Base-by-base conservation (phyloP, 2,888 invertebrate species). In the Ormia ochracea region DNA sequence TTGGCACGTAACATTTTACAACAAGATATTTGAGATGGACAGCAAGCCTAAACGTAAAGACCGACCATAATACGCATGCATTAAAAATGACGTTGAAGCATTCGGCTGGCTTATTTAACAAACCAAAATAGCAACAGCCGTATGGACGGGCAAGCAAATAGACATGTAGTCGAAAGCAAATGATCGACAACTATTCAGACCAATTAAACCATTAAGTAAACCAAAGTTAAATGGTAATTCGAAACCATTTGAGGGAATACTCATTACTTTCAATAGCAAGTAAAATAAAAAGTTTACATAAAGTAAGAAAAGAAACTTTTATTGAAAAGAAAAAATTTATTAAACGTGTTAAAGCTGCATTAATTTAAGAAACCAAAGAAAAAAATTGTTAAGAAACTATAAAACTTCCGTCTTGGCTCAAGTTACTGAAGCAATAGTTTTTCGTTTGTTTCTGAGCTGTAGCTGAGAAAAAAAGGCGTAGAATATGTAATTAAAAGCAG, bases 361-460 rank as follows among this genome's bases (percentile, higher is more conserved):
- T 38, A 48, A 77, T 26, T 38, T n/a, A 61, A 66, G 43, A 41
- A 72, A 72, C 56, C 23, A 48, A 69, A 81, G 33, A 38, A 61
- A 45, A 63, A 72, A 45, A 68, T 23, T 23, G 52, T 21, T 14
- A 61, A 48, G 50, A 69, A 69, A 56, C 58, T 59, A 38, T 66
- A 78, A 75, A 69, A 78, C 82, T 82, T 82, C 82, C 82, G 77
- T 78, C 78, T 80, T 54, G 80, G 31, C 54, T 80, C 28, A 43
- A 61, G 69, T 80, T 78, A 80, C 82, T 68, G 26, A 48, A 56
- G 23, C 45, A 38, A 19, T 45, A n/a, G n/a, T 61, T 33, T 21
- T 63, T 52, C 54, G 26, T 10, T 17, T 43, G 26, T 3, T 33
- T 33, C n/a, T 4, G 19, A 33, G 17, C 54, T 54, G 43, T 61